Evolutionary conservation across 2,113 vertebrate species (phyloP), one percentile per base, ranked within the genome.

Genomic region (Melanotaenia duboulayi): DNA sequence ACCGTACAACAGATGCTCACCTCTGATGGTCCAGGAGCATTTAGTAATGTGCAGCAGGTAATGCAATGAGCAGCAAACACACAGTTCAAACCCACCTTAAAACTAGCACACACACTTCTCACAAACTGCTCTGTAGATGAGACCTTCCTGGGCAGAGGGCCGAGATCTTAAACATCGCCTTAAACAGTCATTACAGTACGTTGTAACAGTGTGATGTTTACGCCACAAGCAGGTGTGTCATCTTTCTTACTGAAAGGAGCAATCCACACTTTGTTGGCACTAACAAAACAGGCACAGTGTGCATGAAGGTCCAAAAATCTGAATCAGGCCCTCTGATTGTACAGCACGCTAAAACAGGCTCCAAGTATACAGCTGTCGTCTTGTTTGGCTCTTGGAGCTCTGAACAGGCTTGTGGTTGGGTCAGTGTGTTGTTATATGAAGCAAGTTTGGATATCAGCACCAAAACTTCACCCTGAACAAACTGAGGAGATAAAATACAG

Each of bases 271-370:
- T 74, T 54, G 78, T 83, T 66, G 48, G 83, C 73, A 76, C 66
- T 52, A 76, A 52, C 72, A 46, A 84, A 85, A 77, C 86, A 90
- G 90, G 90, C 89, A 91, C 91, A 63, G 85, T 78, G 83, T 88
- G 84, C 81, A 28, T 14, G 76, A 88, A 87, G 87, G 87, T 83
- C 83, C 83, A 83, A 68, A 80, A 74, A 82, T 71, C 71, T n/a
- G 79, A 86, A 82, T 76, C 19, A 80, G 86, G 82, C 84, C 85
- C 83, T 83, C 71, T 90, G 91, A 91, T 92, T 92, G 91, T 91
- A 88, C 85, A 76, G 88, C 85, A 90, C 87, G 87, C 89, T 83
- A 61, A 35, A 83, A 82, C 78, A 13, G 85, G 79, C 83, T 82
- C 71, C 75, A 48, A 63, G 60, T 66, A 78, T 77, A 72, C 75